Evolutionary conservation across 2,888 invertebrate species (phyloP).

Genomic region (Falcaria lacertinaria): DNA sequence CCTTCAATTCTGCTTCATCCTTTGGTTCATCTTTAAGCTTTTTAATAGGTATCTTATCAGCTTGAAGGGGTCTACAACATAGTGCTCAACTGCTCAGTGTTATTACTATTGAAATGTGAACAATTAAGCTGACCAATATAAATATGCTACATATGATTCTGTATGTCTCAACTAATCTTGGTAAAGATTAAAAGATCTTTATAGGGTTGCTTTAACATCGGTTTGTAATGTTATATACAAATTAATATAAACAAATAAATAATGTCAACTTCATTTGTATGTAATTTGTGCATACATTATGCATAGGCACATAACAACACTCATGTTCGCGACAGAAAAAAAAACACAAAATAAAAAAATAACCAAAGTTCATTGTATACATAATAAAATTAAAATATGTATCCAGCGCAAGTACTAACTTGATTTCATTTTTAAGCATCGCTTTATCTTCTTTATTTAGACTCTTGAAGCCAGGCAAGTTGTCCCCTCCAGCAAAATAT

Average conservation of each 20-base stretch:
- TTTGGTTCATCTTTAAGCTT: slow-evolving; percentile 84
- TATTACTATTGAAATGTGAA: not conserved
- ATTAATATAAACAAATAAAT: too few species aligned
- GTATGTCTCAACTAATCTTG: too few species aligned
- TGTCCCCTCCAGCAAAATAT: slow-evolving; percentile 85
- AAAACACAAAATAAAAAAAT: too few species aligned
- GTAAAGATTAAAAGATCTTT: too few species aligned
- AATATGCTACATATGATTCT: not conserved
- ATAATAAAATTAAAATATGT: not conserved
- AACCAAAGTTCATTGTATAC: too few species aligned
- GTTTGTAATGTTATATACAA: too few species aligned
- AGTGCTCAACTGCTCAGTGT: too few species aligned
- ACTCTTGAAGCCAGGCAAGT: slow-evolving; percentile 86
- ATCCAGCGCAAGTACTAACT: slow-evolving; percentile 66
- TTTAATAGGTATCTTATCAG: slow-evolving; percentile 82
- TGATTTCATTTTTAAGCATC: slow-evolving; percentile 81
- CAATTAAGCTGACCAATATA: slow-evolving; percentile 1
- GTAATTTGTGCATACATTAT: too few species aligned
- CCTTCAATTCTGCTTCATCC: slow-evolving; percentile 68
- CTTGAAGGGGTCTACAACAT: slow-evolving; percentile 43
- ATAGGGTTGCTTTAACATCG: too few species aligned
- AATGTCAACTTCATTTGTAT: too few species aligned
- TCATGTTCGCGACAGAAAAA: too few species aligned
- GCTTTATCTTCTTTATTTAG: slow-evolving; percentile 86
- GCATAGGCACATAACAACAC: too few species aligned